A percentile compares a stretch with the other conserved stretches of the same genome.
Evolutionary conservation across 1,140 invertebrate genomes (phyloP).

Genomic region (Chrysopa pallens): DNA sequence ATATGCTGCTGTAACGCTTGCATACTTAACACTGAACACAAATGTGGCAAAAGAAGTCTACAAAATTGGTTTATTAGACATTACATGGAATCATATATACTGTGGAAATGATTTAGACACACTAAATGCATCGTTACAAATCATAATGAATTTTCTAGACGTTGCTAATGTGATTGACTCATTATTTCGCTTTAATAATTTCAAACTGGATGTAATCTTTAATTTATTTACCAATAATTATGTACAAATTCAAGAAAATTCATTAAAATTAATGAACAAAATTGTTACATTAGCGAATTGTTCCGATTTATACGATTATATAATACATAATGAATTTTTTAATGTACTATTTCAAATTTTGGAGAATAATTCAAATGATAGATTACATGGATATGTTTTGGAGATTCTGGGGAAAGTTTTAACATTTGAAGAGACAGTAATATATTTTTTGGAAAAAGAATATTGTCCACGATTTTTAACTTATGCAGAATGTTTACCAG

Average conservation of each 20-base stretch:
- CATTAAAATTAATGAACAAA: neutral
- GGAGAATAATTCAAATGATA: neutral
- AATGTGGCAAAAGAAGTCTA: neutral
- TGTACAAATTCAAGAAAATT: neutral
- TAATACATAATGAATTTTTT: neutral
- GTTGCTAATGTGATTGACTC: neutral
- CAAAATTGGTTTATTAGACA: neutral
- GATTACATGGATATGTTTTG: neutral
- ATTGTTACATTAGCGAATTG: neutral
- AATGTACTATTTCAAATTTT: neutral
- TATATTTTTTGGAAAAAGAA: neutral
- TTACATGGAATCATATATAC: neutral
- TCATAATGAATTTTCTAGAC: neutral
- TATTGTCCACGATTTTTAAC: neutral
- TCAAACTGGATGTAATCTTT: neutral
- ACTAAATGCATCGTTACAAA: neutral
- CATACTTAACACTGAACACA: neutral
- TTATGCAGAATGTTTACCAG: neutral
- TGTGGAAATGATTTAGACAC: neutral
- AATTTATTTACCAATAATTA: neutral
- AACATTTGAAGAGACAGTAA: neutral
- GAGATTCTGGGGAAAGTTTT: neutral
- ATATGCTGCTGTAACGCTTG: neutral
- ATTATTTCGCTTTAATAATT: neutral
- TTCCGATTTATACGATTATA: neutral